These are phyloP conservation scores for Cotesia vestalis DNA, from an alignment of 1,140 invertebrate species.

Conservation along the genomic window DNA sequence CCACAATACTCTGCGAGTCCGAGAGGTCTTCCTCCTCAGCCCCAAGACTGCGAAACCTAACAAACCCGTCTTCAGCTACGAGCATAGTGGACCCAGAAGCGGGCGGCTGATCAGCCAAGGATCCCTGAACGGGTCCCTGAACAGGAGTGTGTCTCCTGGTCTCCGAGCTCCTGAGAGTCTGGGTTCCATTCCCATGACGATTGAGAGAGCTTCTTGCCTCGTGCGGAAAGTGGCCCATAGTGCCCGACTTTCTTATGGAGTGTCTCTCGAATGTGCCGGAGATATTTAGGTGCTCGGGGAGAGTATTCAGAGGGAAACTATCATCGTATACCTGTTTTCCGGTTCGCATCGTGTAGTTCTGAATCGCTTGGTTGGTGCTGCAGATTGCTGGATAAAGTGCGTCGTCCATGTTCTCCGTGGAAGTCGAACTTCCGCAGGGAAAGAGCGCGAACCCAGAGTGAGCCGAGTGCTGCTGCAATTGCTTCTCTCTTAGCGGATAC, in stretches of 20 bases:
- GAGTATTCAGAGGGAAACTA: slow-evolving; percentile 69
- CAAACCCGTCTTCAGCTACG: slow-evolving; percentile 85
- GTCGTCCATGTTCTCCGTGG: slow-evolving; percentile 72
- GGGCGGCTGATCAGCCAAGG: slow-evolving; percentile 52
- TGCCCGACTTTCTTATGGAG: slow-evolving; percentile 65
- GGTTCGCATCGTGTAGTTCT: slow-evolving; percentile 81
- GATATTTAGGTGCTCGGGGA: slow-evolving; percentile 67
- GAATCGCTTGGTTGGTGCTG: slow-evolving; percentile 83
- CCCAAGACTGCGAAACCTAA: slow-evolving; percentile 78
- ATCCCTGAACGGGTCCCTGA: slow-evolving; percentile 45
- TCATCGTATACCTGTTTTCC: slow-evolving; percentile 81
- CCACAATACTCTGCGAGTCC: slow-evolving; percentile 57
- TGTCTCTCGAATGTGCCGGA: slow-evolving; percentile 64
- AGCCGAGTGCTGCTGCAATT: slow-evolving; percentile 59
- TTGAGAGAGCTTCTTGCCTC: slow-evolving; percentile 62
- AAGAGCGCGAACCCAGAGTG: slow-evolving; percentile 79
- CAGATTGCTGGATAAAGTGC: slow-evolving; percentile 82
- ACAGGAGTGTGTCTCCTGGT: slow-evolving; percentile 52
- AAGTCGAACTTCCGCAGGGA: slow-evolving; percentile 79
- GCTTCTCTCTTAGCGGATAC: slow-evolving; percentile 65
- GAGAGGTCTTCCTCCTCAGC: slow-evolving; percentile 62
- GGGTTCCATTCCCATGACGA: slow-evolving; percentile 61
- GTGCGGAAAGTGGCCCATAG: slow-evolving; percentile 62
- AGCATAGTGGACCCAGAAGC: slow-evolving; percentile 72
- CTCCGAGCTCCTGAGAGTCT: slow-evolving; percentile 54